These are phyloP conservation scores for Vimba vimba DNA, from an alignment of 2,113 vertebrate genomes.

Conservation along the genomic window DNA sequence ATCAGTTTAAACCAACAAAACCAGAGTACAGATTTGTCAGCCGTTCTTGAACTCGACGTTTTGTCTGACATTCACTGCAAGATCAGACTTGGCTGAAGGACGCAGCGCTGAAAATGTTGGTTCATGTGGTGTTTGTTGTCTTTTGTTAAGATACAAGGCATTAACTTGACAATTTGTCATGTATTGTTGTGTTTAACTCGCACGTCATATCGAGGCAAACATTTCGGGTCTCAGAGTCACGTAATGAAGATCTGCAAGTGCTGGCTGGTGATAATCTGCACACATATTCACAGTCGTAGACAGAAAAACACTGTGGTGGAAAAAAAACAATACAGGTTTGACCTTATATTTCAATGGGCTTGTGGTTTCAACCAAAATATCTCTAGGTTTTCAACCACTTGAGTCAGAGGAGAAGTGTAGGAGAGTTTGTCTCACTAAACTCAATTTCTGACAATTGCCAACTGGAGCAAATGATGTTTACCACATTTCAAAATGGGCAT, in stretches of 20 bases:
- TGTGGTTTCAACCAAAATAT: constrained; percentile 47
- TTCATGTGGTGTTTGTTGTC: constrained; percentile 21
- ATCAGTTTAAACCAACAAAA: too few species aligned
- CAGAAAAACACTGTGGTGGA: neutral
- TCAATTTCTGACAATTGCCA: constrained; percentile 72
- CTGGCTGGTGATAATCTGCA: neutral
- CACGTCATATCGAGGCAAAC: constrained; percentile 53
- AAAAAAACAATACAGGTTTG: neutral
- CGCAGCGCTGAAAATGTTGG: constrained; percentile 49
- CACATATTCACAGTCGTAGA: neutral
- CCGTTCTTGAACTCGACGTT: neutral
- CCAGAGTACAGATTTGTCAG: too few species aligned
- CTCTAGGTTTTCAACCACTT: neutral
- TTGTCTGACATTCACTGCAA: constrained; percentile 42
- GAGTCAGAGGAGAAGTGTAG: constrained; percentile 20
- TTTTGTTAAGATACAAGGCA: constrained; percentile 44
- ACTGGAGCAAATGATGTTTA: constrained; percentile 80
- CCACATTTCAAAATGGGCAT: constrained; percentile 77
- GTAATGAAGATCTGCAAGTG: neutral
- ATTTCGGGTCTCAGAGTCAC: neutral
- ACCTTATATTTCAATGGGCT: constrained; percentile 10
- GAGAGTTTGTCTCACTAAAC: constrained; percentile 47
- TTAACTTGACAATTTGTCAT: constrained; percentile 59
- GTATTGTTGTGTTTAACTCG: constrained; percentile 52
- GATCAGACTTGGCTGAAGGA: constrained; percentile 65